phyloP scores from a whole-genome alignment of 2,888 invertebrate species.

The Watsonalla cultraria region DNA sequence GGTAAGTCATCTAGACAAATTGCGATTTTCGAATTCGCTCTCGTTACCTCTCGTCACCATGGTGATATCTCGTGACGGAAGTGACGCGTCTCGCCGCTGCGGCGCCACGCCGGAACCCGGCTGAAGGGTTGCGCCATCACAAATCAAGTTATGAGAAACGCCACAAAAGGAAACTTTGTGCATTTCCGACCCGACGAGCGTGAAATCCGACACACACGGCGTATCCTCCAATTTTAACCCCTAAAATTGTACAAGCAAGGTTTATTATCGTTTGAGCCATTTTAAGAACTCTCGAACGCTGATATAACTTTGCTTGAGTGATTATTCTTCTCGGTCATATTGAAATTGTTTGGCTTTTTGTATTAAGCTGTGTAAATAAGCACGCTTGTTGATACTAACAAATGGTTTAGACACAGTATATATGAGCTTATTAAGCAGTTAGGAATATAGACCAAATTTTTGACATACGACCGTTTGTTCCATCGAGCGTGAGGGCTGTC shows the following conservation, averaged over 20 bases:
- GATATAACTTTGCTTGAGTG: conserved; percentile 40
- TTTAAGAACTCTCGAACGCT: conserved; percentile 25
- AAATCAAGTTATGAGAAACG: conserved; percentile 77
- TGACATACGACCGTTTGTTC: too few relatives aligned
- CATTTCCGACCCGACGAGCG: conserved; percentile 73
- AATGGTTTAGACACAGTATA: neutral
- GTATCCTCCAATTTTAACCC: conserved; percentile 34
- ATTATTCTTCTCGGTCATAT: conserved; percentile 42
- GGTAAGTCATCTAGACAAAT: too few relatives aligned
- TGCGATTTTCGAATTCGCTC: neutral
- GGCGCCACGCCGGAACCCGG: conserved; percentile 69
- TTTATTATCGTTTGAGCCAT: conserved; percentile 19
- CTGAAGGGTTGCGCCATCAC: conserved; percentile 76
- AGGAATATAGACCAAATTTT: neutral
- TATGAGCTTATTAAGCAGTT: neutral
- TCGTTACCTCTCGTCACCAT: conserved; percentile 19
- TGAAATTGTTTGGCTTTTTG: conserved; percentile 37
- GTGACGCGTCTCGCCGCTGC: conserved; percentile 69
- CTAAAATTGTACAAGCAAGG: conserved; percentile 33
- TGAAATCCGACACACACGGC: conserved; percentile 57
- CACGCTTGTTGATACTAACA: conserved; percentile 1
- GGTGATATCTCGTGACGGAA: conserved; percentile 37
- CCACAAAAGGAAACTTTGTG: conserved; percentile 79
- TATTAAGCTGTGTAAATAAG: conserved; percentile 31
- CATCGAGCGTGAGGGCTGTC: too few relatives aligned